These are phyloP conservation scores for Aphis craccivora DNA, from an alignment of 1,140 invertebrate species.

Conservation along the genomic window DNA sequence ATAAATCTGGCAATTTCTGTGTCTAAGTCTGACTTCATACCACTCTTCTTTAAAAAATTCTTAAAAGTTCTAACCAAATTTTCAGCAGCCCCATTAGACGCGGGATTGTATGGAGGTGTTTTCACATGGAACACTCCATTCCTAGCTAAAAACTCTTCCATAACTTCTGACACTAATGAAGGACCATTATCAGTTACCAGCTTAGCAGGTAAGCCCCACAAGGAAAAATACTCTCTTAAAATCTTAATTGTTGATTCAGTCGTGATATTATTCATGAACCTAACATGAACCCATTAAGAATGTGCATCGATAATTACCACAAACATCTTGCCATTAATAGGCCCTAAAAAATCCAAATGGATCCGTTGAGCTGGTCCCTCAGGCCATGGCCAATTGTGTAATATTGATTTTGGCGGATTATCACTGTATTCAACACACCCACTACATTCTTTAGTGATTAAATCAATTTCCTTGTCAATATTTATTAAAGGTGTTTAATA, in stretches of 20 bases:
- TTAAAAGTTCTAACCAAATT: background rate
- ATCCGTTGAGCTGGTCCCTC: too few species aligned
- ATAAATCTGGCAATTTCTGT: background rate
- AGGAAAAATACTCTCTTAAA: background rate
- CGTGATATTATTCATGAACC: background rate
- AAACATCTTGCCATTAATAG: too few species aligned
- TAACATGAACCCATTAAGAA: background rate
- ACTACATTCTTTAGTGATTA: too few species aligned
- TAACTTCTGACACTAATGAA: background rate
- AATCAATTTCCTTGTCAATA: too few species aligned
- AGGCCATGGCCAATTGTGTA: too few species aligned
- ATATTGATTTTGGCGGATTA: too few species aligned
- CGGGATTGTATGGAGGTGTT: background rate
- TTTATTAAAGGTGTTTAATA: too few species aligned
- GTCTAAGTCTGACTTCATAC: background rate
- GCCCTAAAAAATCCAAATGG: too few species aligned
- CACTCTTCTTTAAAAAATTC: background rate
- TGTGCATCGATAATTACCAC: too few species aligned
- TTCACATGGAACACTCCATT: background rate
- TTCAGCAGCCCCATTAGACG: background rate
- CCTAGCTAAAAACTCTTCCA: background rate
- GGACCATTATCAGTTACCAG: background rate
- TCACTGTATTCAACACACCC: too few species aligned
- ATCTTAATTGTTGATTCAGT: background rate
- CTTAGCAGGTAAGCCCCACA: background rate